Evolutionary conservation across 2,888 invertebrate genomes (phyloP).

Genomic region (Gisinianus flammeolus): DNA sequence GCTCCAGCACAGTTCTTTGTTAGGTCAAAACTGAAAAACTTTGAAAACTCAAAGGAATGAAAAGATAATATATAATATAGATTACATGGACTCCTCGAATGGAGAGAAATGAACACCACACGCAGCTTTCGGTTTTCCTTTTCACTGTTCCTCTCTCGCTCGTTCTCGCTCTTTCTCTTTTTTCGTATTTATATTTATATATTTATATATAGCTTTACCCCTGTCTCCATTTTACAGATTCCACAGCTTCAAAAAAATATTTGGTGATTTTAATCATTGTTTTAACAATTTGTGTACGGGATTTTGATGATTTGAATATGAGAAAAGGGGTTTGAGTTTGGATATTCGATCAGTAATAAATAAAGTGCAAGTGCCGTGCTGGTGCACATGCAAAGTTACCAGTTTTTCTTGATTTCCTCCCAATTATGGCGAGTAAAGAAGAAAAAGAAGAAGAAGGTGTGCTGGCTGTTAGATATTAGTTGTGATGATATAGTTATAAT

Average conservation of each 20-base stretch:
- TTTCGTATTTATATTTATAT: not conserved
- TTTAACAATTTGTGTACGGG: no score
- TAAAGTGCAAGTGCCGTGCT: not conserved
- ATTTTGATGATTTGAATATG: no score
- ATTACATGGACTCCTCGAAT: slow-evolving; percentile 23
- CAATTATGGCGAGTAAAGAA: not conserved
- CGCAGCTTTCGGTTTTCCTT: slow-evolving; percentile 10
- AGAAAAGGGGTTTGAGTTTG: not conserved
- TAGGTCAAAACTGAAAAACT: not conserved
- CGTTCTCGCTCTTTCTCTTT: not conserved
- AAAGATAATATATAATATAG: slow-evolving; percentile 15
- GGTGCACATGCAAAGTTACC: not conserved
- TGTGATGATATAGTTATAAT: slow-evolving; percentile 13
- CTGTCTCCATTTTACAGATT: no score
- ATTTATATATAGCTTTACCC: no score
- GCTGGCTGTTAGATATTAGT: not conserved
- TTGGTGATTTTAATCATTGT: no score
- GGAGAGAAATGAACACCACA: slow-evolving; percentile 15
- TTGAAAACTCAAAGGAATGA: not conserved
- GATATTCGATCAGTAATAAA: not conserved
- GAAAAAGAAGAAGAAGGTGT: not conserved
- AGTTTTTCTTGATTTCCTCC: not conserved
- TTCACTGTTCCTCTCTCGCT: not conserved
- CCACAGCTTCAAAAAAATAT: no score
- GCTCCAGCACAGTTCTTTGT: no score